A percentile compares a stretch with the other conserved stretches of the same genome.
Evolutionary conservation across 1,140 invertebrate species (phyloP).

Genomic region (Drosophila carrolli): DNA sequence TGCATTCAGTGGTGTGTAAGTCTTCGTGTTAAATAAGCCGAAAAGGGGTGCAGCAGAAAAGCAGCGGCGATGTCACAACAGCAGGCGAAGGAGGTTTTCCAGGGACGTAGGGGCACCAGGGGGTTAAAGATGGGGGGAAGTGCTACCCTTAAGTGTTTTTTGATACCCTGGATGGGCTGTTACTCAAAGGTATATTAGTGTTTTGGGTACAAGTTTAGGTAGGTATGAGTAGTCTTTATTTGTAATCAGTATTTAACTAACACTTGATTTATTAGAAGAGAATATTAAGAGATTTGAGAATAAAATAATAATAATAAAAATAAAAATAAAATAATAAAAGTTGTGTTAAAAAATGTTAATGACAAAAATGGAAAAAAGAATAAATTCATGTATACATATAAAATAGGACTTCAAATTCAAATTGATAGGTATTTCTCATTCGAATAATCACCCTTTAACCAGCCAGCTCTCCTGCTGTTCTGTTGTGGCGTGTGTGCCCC

Average conservation of each 20-base stretch:
- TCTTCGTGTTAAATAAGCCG: slow-evolving; percentile 73
- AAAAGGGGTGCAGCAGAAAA: slow-evolving; percentile 59
- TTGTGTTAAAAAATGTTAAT: no score
- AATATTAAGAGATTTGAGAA: no score
- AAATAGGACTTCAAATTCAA: not conserved
- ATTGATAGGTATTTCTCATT: slow-evolving; percentile 15
- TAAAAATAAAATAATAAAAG: no score
- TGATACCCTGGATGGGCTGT: not conserved
- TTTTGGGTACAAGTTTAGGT: not conserved
- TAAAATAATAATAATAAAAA: no score
- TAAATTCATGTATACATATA: not conserved
- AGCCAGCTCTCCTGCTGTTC: not conserved
- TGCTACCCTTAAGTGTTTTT: slow-evolving; percentile 70
- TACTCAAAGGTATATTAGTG: not conserved
- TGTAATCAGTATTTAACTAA: no score
- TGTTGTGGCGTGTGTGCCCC: slow-evolving; percentile 32
- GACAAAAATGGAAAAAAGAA: no score
- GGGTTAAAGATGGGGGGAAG: slow-evolving; percentile 1
- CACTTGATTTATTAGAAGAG: no score
- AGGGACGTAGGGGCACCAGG: not conserved
- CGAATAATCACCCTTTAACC: not conserved
- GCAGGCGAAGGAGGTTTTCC: slow-evolving; percentile 41
- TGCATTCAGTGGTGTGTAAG: slow-evolving; percentile 73
- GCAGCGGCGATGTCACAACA: slow-evolving; percentile 58
- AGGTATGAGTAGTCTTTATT: no score